Conservation (phyloP, 2,888 invertebrate genomes). For the Morpho achilles region DNA sequence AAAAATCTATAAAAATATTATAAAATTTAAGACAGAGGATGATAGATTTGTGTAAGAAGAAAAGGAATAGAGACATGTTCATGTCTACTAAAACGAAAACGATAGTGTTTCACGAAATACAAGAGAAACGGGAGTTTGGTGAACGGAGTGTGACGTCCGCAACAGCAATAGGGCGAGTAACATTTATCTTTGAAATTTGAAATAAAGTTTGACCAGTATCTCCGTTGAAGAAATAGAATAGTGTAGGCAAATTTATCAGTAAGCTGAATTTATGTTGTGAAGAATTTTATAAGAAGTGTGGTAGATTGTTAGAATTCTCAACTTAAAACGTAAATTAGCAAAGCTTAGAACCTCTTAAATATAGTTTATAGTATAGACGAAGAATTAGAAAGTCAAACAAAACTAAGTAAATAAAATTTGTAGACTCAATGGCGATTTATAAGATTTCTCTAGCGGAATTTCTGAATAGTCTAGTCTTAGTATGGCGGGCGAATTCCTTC, state of each 20-base stretch:
- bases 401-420: conserved; percentile 49
- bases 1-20: background rate
- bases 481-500: conserved; percentile 59
- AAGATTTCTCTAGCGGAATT: conserved; percentile 54
- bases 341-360: conserved; percentile 45
- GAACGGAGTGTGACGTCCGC: conserved; percentile 59
- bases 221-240: conserved; percentile 62
- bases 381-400: conserved; percentile 49
- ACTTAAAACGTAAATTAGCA: conserved; percentile 54
- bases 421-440: conserved; percentile 58
- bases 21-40: conserved; percentile 10
- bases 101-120: conserved; percentile 48
- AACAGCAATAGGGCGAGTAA: conserved; percentile 74
- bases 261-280: conserved; percentile 42
- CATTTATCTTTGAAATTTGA: conserved; percentile 58
- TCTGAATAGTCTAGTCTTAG: conserved; percentile 57
- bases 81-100: conserved; percentile 31
- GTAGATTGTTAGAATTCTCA: conserved; percentile 57
- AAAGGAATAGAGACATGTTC: conserved; percentile 17
- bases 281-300: conserved; percentile 50
- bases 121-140: conserved; percentile 60
- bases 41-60: conserved; percentile 30
- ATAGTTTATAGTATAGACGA: conserved; percentile 63
- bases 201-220: conserved; percentile 57
- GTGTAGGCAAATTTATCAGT: conserved; percentile 53